A percentile compares a stretch with the other conserved stretches of the same genome.
Conservation (phyloP, 2,113 vertebrate species). For the Orcinus orca region DNA sequence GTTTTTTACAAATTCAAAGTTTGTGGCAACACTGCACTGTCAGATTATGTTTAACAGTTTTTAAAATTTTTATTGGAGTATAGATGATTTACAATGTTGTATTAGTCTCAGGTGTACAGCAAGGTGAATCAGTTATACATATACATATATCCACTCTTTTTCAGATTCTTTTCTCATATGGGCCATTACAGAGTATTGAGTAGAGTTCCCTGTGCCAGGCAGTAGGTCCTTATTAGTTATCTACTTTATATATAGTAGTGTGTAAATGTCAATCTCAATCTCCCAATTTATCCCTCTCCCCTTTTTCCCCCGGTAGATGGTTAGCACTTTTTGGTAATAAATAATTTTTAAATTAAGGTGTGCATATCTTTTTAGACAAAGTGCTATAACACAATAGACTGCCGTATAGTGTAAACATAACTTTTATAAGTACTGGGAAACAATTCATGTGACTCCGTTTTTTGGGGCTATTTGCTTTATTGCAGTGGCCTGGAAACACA, state of each 20-base stretch:
- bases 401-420: neutral
- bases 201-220: neutral
- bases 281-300: neutral
- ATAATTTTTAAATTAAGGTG: neutral
- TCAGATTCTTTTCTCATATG: neutral
- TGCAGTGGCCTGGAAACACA: neutral
- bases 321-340: neutral
- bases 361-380: neutral
- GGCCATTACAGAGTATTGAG: neutral
- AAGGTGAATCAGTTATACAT: neutral
- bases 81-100: neutral
- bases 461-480: neutral
- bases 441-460: neutral
- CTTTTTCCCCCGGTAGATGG: rapidly evolving
- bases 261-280: neutral
- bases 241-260: neutral
- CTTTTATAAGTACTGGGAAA: neutral
- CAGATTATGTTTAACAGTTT: neutral
- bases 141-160: neutral
- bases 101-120: neutral
- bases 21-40: neutral
- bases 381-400: neutral
- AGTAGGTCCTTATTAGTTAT: neutral
- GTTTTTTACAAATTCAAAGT: neutral
- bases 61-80: neutral